Evolutionary conservation across 2,113 vertebrate genomes (phyloP).

Genomic region (Chroicocephalus ridibundus): DNA sequence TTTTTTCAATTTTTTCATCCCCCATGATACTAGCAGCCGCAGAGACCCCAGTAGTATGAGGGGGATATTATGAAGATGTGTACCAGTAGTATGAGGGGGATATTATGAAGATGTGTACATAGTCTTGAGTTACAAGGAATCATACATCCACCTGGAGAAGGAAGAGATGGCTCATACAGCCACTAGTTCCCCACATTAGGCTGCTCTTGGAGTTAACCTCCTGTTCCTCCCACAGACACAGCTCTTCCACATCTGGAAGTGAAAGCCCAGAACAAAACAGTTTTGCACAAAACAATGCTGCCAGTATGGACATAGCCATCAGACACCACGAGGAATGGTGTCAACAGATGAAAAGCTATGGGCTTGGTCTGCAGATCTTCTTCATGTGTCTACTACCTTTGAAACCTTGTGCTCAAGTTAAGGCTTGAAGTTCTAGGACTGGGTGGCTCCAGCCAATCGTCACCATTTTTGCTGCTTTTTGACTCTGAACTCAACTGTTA

Average conservation of each 20-base stretch:
- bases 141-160: background rate
- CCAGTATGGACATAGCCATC: background rate
- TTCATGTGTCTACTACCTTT: background rate
- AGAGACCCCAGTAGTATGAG: background rate
- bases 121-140: background rate
- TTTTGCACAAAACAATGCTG: background rate
- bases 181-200: background rate
- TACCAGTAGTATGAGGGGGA: background rate
- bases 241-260: background rate
- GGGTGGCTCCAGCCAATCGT: background rate
- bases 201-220: background rate
- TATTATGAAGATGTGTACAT: background rate
- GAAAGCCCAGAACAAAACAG: background rate
- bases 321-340: rapidly evolving
- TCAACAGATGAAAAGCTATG: background rate
- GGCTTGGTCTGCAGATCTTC: background rate
- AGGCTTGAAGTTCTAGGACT: background rate
- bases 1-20: background rate
- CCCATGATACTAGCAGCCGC: background rate
- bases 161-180: background rate
- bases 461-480: background rate
- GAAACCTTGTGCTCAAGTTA: background rate
- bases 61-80: background rate
- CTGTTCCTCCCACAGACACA: background rate
- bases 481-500: background rate